Percentiles rank a stretch among this genome's conserved stretches.
phyloP scores from a whole-genome alignment of 2,888 invertebrate genomes.

The Zygothrica quintamaculata region DNA sequence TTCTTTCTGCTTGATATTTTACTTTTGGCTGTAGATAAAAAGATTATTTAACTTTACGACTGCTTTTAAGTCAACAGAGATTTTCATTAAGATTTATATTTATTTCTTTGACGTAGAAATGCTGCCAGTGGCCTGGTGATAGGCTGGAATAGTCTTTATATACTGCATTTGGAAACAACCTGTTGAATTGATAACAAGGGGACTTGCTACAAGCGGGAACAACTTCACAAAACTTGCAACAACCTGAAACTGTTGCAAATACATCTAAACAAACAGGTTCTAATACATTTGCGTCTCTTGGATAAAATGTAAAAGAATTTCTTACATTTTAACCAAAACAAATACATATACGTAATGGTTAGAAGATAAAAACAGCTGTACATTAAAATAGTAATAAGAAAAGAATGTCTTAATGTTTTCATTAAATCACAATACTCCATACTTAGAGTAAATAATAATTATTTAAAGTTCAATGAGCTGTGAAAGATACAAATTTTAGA shows the following conservation, averaged over 20 bases:
- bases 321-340: constrained; percentile 1
- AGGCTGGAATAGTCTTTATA: not conserved
- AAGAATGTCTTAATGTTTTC: too few species aligned
- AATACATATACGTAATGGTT: too few species aligned
- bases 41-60: constrained; percentile 49
- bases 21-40: constrained; percentile 30
- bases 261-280: constrained; percentile 53
- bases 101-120: constrained; percentile 14
- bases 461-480: too few species aligned
- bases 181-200: constrained; percentile 25
- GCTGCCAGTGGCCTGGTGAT: not conserved
- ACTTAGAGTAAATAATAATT: too few species aligned
- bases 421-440: too few species aligned
- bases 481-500: too few species aligned
- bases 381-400: too few species aligned
- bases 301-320: constrained; percentile 26
- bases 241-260: constrained; percentile 17
- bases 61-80: constrained; percentile 21
- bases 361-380: too few species aligned
- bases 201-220: constrained; percentile 5
- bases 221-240: not conserved
- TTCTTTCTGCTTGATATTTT: constrained; percentile 6
- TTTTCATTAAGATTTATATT: constrained; percentile 24
- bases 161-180: constrained; percentile 34
- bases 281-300: constrained; percentile 25